Evolutionary conservation across 2,797 vertebrate genomes (phyloP).

Genomic region (Pipistrellus nathusii): DNA sequence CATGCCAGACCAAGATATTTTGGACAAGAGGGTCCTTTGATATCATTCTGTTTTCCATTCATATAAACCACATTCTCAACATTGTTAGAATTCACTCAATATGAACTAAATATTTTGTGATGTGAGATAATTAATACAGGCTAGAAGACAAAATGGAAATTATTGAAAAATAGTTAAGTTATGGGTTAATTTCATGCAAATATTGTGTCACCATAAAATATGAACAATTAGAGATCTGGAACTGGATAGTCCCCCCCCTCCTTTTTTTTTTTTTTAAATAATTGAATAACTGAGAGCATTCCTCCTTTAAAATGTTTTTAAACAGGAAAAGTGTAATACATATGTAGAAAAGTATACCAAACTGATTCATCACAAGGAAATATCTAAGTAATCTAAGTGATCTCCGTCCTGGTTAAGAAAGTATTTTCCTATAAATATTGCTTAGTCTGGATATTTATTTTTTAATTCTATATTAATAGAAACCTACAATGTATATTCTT

Average conservation of each 20-base stretch:
- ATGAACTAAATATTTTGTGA: background rate
- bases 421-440: background rate
- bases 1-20: background rate
- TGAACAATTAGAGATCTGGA: background rate
- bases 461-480: background rate
- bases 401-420: background rate
- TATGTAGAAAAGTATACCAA: background rate
- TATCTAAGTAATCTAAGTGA: background rate
- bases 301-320: background rate
- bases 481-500: background rate
- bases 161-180: background rate
- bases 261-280: background rate
- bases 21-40: background rate
- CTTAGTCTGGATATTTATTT: background rate
- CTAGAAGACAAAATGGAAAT: background rate
- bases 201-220: background rate
- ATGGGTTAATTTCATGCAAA: background rate
- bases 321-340: background rate
- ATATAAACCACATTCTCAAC: background rate
- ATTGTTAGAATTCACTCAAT: background rate
- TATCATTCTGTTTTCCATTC: background rate
- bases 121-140: background rate
- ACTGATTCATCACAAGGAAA: background rate
- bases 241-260: background rate
- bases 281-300: background rate